Conservation (phyloP, 2,113 vertebrate genomes). For the Eleginops maclovinus region DNA sequence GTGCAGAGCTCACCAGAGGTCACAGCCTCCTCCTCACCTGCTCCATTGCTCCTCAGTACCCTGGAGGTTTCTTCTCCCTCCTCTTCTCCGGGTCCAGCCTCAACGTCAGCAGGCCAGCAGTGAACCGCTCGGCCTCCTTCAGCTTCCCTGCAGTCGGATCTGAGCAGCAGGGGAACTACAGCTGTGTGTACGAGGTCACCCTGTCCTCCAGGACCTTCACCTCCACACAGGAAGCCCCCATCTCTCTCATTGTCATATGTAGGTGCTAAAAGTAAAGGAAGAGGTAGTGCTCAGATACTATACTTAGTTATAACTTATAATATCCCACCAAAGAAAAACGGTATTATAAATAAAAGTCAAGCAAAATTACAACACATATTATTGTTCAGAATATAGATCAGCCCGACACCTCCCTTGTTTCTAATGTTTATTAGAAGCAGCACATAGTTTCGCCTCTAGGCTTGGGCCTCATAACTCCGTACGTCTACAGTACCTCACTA, state of each 20-base stretch:
- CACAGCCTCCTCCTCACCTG: slow-evolving; percentile 21
- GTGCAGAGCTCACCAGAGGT: slow-evolving; percentile 17
- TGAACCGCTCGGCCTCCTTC: slow-evolving; percentile 21
- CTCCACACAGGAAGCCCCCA: neutral
- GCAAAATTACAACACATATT: no score
- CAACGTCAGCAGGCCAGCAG: neutral
- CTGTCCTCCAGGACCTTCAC: neutral
- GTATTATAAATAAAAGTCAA: no score
- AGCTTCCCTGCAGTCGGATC: slow-evolving; percentile 17
- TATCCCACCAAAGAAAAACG: no score
- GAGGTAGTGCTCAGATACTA: neutral
- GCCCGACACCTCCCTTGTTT: no score
- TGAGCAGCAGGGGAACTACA: slow-evolving; percentile 26
- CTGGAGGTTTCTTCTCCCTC: neutral
- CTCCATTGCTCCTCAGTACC: neutral
- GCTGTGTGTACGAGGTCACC: slow-evolving; percentile 30
- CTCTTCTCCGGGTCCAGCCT: slow-evolving; percentile 16
- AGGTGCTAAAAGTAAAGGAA: neutral
- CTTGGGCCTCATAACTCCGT: no score
- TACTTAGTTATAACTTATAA: neutral
- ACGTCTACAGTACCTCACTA: no score
- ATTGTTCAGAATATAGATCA: no score
- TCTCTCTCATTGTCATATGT: slow-evolving; percentile 4
- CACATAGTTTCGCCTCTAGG: no score
- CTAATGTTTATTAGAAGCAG: no score